Base-by-base conservation (phyloP, 2,797 vertebrate species). In the Megalops cyprinoides region DNA sequence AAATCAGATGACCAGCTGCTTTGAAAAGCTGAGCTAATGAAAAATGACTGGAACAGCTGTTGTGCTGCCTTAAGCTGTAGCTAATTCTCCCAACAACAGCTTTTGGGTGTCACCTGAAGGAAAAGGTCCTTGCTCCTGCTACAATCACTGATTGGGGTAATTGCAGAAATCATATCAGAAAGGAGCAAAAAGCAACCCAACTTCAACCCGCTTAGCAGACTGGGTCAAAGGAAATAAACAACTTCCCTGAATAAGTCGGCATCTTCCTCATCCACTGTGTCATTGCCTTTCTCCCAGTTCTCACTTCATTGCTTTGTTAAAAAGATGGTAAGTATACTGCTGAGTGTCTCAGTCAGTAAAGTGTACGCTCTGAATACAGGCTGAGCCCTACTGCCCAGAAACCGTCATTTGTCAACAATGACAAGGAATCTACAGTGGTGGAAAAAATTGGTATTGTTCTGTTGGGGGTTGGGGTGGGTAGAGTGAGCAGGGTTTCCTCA, bases 141-240 rank as follows among this genome's bases (percentile, higher is more conserved):
- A 93, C 94, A 93, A 91, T 94, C 91, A 89, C 93, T 93, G 90
- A 92, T 91, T 90, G 89, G 88, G 88, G 93, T 94, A 95, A 96
- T 96, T 96, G 94, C 87, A 80, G 88, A 86, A 91, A 88, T 84
- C 86, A 91, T 90, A 89, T 88, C 92, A 92, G 91, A 89, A 89
- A 87, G 91, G 90, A 90, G 91, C 92, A 93, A 91, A 90, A 91
- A 91, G 91, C 90, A 90, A 89, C 93, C 95, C 91, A 94, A 94
- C 93, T 94, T 94, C 93, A 91, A 92, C 95, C 94, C 94, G 94
- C 91, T 96, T 96, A 94, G 95, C 95, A 89, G 92, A 87, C 89
- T 73, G 84, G 92, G 93, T 94, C 92, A 95, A 89, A 89, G 90
- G 93, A 95, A 96, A 96, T 94, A 96, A 96, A 95, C 95, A 89